phyloP scores from a whole-genome alignment of 2,888 invertebrate species.

The Leptogaster cylindrica region DNA sequence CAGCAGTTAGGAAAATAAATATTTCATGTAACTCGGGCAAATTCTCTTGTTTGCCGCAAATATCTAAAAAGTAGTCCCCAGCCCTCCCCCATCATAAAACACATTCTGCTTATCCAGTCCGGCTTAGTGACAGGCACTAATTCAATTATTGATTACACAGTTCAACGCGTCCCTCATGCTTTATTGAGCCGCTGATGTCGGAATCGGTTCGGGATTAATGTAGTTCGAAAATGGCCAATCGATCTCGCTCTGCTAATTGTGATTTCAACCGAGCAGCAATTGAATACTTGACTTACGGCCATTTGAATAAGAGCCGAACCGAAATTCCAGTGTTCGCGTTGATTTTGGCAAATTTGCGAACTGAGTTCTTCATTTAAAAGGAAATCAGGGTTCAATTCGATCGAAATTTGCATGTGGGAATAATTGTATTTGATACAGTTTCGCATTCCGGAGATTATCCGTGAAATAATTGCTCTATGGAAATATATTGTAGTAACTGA shows the following conservation, averaged over 20 bases:
- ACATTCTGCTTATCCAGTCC: neutral
- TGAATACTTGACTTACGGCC: too few species aligned
- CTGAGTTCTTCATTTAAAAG: too few species aligned
- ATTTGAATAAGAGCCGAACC: too few species aligned
- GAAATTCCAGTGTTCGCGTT: too few species aligned
- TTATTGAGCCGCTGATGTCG: slow-evolving; percentile 44
- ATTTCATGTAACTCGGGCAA: slow-evolving; percentile 12
- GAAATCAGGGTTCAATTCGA: too few species aligned
- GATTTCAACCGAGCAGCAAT: too few species aligned
- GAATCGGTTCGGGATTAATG: slow-evolving; percentile 25
- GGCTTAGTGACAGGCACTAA: slow-evolving; percentile 39
- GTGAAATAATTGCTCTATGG: too few species aligned
- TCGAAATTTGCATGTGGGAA: too few species aligned
- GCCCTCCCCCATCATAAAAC: neutral
- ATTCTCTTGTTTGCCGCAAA: neutral
- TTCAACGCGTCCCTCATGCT: slow-evolving; percentile 43
- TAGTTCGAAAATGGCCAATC: slow-evolving; percentile 30
- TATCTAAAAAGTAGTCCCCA: neutral
- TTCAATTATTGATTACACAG: slow-evolving; percentile 46
- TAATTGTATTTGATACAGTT: too few species aligned
- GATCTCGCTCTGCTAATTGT: slow-evolving; percentile 24
- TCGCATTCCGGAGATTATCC: too few species aligned
- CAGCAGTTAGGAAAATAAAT: slow-evolving; percentile 8
- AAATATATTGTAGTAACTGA: too few species aligned
- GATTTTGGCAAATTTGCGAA: too few species aligned